These are phyloP conservation scores for Phyllotreta cruciferae DNA, from an alignment of 2,888 invertebrate genomes.

Conservation along the genomic window DNA sequence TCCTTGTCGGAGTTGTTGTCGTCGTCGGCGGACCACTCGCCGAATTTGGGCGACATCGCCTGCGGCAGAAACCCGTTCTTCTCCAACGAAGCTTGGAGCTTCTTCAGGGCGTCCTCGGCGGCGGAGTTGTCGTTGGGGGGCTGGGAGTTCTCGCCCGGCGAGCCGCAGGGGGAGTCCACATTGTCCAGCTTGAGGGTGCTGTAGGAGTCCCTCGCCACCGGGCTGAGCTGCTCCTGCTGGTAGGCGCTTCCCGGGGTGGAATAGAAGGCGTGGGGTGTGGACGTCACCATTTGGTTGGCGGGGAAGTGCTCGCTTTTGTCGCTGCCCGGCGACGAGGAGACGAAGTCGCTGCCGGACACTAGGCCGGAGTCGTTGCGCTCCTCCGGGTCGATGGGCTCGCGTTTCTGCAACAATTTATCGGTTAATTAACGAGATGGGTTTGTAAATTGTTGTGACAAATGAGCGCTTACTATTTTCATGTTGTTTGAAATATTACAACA, in stretches of 20 bases:
- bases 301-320: constrained; percentile 54
- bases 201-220: constrained; percentile 65
- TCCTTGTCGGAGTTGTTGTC: constrained; percentile 62
- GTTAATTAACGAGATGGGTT: not conserved
- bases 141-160: constrained; percentile 46
- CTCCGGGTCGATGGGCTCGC: constrained; percentile 61
- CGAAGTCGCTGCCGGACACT: constrained; percentile 69
- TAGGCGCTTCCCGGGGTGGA: constrained; percentile 35
- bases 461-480: constrained; percentile 37
- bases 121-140: constrained; percentile 56
- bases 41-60: constrained; percentile 46
- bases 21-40: constrained; percentile 58
- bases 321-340: constrained; percentile 67
- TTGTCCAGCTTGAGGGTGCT: constrained; percentile 46
- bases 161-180: constrained; percentile 59
- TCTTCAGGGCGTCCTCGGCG: constrained; percentile 52
- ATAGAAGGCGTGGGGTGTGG: constrained; percentile 47
- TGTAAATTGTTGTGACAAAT: constrained; percentile 37
- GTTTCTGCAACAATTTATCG: constrained; percentile 65
- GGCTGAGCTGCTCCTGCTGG: constrained; percentile 62
- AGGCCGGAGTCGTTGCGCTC: constrained; percentile 66
- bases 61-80: constrained; percentile 46
- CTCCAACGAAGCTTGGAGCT: constrained; percentile 56
- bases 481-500: constrained; percentile 41
- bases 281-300: constrained; percentile 37